These are phyloP conservation scores for Caretta caretta DNA, from an alignment of 2,113 vertebrate genomes.

Conservation along the genomic window DNA sequence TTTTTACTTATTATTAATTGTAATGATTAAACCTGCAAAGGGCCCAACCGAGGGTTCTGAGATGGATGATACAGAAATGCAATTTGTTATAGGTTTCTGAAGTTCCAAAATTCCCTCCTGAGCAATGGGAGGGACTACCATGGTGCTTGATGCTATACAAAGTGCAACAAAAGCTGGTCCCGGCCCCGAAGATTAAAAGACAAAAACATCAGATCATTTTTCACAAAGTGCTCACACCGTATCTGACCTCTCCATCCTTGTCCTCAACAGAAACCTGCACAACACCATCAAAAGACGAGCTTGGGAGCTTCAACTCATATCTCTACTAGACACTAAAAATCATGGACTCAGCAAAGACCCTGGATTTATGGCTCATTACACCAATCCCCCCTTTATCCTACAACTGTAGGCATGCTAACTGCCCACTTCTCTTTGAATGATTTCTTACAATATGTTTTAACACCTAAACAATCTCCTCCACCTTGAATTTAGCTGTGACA, in stretches of 20 bases:
- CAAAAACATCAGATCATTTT: neutral
- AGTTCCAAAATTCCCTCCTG: neutral
- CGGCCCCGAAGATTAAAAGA: fast-evolving
- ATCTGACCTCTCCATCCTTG: neutral
- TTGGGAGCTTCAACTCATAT: neutral
- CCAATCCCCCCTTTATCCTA: neutral
- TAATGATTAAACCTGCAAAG: neutral
- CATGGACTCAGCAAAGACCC: neutral
- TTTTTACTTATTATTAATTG: constrained; percentile 30
- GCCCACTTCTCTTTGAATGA: neutral
- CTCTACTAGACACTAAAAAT: neutral
- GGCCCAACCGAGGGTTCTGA: neutral
- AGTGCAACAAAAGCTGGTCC: neutral
- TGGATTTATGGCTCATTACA: neutral
- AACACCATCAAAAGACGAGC: neutral
- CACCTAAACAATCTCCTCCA: neutral
- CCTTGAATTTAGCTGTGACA: neutral
- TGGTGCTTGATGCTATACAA: neutral
- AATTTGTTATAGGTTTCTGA: neutral
- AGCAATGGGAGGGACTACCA: neutral
- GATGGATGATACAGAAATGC: neutral
- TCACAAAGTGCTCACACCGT: neutral
- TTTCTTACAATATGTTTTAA: neutral
- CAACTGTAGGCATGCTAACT: neutral
- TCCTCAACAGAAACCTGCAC: neutral